Conservation (phyloP, 2,888 invertebrate genomes). For the Cephus spinipes region DNA sequence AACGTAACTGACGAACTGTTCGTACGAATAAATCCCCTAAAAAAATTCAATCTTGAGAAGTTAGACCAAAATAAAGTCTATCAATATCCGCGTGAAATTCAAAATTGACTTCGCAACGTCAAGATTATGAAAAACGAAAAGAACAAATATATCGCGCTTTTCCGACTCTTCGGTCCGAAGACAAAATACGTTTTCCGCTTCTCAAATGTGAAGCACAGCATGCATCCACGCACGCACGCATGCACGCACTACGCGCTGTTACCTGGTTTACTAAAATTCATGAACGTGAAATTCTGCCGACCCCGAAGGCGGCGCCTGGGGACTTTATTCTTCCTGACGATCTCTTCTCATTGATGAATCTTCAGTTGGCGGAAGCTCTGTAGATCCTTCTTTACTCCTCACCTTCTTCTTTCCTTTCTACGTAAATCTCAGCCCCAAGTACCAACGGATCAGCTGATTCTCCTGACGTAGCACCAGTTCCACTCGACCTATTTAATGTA, state of each 20-base stretch:
- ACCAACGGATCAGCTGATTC: not conserved
- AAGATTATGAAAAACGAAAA: not conserved
- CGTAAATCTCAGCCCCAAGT: not conserved
- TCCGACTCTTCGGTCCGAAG: not conserved
- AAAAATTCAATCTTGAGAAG: not conserved
- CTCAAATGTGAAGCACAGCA: not conserved
- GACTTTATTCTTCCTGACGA: slow-evolving; percentile 37
- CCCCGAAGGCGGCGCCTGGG: slow-evolving; percentile 69
- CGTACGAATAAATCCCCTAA: not conserved
- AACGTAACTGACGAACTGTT: not conserved
- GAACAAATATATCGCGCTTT: not conserved
- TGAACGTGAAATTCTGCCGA: slow-evolving; percentile 74
- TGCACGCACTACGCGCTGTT: slow-evolving; percentile 68
- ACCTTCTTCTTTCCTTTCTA: not conserved
- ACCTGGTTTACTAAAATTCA: slow-evolving; percentile 76
- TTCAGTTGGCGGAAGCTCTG: not conserved
- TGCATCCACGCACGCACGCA: slow-evolving; percentile 4
- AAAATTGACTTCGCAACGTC: not conserved
- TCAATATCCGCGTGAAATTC: not conserved
- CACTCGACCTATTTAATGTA: not conserved
- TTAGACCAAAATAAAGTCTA: not conserved
- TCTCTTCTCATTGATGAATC: not conserved
- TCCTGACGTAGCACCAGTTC: not conserved
- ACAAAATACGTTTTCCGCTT: not conserved
- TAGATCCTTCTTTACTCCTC: not conserved